Percentiles rank a stretch among this genome's conserved stretches.
These are phyloP conservation scores for Gymnothorax javanicus DNA, from an alignment of 2,797 vertebrate genomes.

Conservation along the genomic window DNA sequence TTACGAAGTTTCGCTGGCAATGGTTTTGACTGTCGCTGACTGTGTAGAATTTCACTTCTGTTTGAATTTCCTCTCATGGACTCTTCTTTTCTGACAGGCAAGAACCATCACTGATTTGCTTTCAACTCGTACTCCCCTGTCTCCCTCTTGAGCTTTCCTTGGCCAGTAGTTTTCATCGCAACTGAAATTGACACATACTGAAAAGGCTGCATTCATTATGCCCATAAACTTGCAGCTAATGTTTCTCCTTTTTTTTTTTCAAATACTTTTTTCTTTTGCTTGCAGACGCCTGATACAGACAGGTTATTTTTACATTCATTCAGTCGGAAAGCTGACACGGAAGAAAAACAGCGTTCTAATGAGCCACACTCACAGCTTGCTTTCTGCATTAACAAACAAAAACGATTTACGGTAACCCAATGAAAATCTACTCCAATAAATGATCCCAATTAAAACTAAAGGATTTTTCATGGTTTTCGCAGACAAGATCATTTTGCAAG, in stretches of 20 bases:
- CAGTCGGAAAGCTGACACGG: neutral
- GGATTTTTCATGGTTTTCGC: neutral
- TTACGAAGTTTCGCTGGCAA: neutral
- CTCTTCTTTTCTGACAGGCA: neutral
- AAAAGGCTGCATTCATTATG: neutral
- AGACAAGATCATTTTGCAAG: neutral
- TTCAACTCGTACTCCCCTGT: neutral
- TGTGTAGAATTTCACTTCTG: neutral
- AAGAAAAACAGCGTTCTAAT: neutral
- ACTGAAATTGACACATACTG: neutral
- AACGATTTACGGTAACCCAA: neutral
- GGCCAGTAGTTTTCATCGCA: neutral
- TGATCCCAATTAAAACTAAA: neutral
- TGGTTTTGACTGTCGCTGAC: neutral
- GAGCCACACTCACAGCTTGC: neutral
- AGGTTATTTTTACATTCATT: neutral
- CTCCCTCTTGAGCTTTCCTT: neutral
- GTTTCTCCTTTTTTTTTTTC: neutral
- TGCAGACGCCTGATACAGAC: neutral
- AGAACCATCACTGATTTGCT: neutral
- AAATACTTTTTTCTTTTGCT: neutral
- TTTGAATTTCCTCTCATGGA: neutral
- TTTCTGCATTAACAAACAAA: neutral
- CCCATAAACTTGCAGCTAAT: neutral
- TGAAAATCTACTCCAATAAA: neutral